Evolutionary conservation across 2,888 invertebrate genomes (phyloP).

Genomic region (Xestia sexstrigata): DNA sequence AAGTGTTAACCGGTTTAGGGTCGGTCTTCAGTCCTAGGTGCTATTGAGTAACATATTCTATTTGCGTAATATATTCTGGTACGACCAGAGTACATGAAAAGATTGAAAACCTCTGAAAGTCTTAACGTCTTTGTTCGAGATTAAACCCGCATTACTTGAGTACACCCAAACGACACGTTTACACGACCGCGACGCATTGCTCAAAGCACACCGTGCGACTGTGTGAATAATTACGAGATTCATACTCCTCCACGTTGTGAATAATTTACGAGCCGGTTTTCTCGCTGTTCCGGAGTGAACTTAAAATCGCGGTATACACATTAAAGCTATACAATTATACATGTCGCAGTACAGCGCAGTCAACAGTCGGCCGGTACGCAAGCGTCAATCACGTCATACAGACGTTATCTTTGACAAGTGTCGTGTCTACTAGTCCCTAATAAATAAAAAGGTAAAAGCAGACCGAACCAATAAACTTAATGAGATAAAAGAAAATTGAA

Average conservation of each 20-base stretch:
- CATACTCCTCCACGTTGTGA: slow-evolving; percentile 38
- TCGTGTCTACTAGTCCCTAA: too few species aligned
- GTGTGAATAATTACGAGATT: slow-evolving; percentile 63
- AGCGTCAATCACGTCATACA: slow-evolving; percentile 4
- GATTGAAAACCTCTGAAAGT: slow-evolving; percentile 13
- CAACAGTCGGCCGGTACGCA: slow-evolving; percentile 11
- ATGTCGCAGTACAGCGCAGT: neutral
- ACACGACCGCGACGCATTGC: slow-evolving; percentile 45
- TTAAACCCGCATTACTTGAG: slow-evolving; percentile 17
- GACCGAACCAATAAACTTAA: too few species aligned
- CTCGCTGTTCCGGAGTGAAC: slow-evolving; percentile 27
- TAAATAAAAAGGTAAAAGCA: too few species aligned
- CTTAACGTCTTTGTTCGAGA: neutral
- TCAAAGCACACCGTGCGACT: slow-evolving; percentile 37
- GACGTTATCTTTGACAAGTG: neutral
- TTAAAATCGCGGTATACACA: slow-evolving; percentile 42
- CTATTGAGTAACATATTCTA: neutral
- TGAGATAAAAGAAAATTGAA: too few species aligned
- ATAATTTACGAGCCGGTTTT: slow-evolving; percentile 47
- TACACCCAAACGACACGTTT: slow-evolving; percentile 51
- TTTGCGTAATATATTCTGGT: slow-evolving; percentile 10
- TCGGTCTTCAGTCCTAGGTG: neutral
- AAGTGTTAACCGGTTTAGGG: too few species aligned
- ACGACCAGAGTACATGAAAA: neutral
- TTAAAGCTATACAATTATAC: too few species aligned